Base-by-base conservation (phyloP, 2,113 vertebrate genomes). In the Leptobrachium leishanense region DNA sequence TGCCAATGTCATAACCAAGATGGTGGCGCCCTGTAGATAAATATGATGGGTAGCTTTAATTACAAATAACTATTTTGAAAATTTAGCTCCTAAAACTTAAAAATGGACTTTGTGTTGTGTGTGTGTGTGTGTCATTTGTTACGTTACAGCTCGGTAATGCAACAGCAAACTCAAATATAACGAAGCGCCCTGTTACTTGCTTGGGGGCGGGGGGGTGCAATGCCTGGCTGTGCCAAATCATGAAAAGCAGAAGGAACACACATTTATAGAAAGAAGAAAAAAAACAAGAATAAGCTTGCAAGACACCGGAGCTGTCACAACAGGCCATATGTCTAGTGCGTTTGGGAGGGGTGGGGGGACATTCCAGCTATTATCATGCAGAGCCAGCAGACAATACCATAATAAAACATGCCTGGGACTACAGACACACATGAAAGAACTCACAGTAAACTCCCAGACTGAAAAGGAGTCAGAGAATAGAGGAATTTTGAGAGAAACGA, bases 271-370 rank as follows among this genome's bases (percentile, higher is more conserved):
- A 31, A 31, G 20, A 31, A 31, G 53, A 39, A 53, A 57, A 8
- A 20, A 2, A 39, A 39, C 55, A 12, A 11, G 4, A 31, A 41
- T 11, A 9, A 42, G 12, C 46, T 65, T 50, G 66, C 63, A 59
- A 57, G 50, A 31, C 13, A 43, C 75, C 41, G 64, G 50, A 54
- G 75, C 75, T 68, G 74, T 76, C 65, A 68, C 65, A 76, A 76
- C 75, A 76, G 65, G 64, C 64, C 66, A 31, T 43, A 20, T 57
- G 65, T 68, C 75, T 54, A 13, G 62, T 5, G 20, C 5, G 59
- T 62, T 46, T 8, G 73, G 39, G 31, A 67, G 63, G 74, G 39
- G 46, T 50, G 46, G 46, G 64, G 43, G 46, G 11, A 41, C 43
- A 75, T 75, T 75, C 74, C 63, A 50, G 10, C 20, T 57, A 74